These are phyloP conservation scores for Eptesicus fuscus DNA, from an alignment of 2,113 vertebrate species.

Conservation along the genomic window DNA sequence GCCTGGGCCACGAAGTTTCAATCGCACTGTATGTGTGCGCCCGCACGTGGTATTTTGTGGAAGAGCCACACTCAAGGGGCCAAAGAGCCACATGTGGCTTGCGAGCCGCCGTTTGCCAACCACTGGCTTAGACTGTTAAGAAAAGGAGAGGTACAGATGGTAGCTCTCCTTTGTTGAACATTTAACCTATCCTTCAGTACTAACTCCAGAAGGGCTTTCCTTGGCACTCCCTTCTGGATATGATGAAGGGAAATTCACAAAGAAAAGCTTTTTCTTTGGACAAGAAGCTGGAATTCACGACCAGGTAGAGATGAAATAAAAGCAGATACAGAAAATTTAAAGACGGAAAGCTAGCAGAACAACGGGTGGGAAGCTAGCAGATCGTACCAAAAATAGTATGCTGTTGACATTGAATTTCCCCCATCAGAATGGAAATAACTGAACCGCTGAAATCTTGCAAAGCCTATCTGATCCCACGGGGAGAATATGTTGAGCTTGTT, in stretches of 20 bases:
- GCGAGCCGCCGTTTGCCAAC: too few species aligned
- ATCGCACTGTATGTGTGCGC: too few species aligned
- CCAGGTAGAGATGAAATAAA: background rate
- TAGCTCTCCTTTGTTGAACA: background rate
- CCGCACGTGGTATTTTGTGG: too few species aligned
- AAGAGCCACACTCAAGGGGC: too few species aligned
- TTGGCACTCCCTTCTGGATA: background rate
- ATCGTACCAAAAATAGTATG: background rate
- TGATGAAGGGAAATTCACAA: background rate
- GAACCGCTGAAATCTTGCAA: background rate
- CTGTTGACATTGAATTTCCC: slow-evolving; percentile 16
- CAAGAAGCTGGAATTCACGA: background rate
- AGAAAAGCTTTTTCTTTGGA: background rate
- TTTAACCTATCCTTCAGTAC: background rate
- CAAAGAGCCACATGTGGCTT: too few species aligned
- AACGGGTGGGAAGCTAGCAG: background rate
- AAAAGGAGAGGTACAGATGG: background rate
- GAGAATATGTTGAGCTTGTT: background rate
- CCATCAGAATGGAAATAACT: slow-evolving; percentile 10
- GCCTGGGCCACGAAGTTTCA: too few species aligned
- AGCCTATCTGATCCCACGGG: background rate
- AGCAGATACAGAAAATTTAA: background rate
- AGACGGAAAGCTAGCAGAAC: background rate
- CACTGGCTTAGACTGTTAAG: too few species aligned
- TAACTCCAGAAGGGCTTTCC: background rate